A percentile compares a stretch with the other conserved stretches of the same genome.
phyloP scores from a whole-genome alignment of 2,113 vertebrate genomes.

The Montifringilla adamsi region DNA sequence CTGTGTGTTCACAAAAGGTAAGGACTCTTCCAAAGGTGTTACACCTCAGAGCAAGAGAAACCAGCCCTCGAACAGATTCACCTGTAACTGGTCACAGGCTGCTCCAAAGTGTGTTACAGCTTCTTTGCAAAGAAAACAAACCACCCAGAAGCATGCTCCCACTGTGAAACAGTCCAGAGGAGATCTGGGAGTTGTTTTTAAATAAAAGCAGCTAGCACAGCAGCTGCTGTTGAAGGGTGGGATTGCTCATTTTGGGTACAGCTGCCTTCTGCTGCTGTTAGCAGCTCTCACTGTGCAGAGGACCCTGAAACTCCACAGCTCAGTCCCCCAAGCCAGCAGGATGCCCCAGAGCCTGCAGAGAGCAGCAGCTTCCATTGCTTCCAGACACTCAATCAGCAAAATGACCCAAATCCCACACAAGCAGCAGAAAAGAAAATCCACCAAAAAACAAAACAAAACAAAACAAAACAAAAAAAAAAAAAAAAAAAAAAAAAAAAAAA shows the following conservation, averaged over 20 bases:
- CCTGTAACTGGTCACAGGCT: background rate
- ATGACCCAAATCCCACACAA: background rate
- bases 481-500: too few species aligned
- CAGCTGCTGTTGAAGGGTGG: background rate
- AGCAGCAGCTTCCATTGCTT: background rate
- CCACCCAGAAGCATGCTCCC: background rate
- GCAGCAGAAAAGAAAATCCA: background rate
- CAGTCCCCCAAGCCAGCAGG: background rate
- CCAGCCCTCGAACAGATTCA: background rate
- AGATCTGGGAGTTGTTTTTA: background rate
- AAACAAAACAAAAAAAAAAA: too few species aligned
- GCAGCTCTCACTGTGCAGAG: background rate
- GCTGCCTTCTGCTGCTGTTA: background rate
- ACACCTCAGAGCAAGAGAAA: background rate
- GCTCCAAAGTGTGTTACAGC: background rate
- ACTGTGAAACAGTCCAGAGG: background rate
- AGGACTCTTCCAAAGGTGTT: background rate
- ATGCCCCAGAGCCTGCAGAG: background rate
- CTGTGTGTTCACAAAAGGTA: background rate
- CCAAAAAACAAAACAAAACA: background rate
- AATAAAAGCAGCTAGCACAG: background rate
- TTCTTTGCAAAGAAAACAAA: background rate
- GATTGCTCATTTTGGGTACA: background rate
- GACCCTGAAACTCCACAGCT: background rate
- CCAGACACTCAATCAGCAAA: background rate